These are phyloP conservation scores for Pollicipes pollicipes DNA, from an alignment of 1,140 invertebrate genomes.

Conservation along the genomic window DNA sequence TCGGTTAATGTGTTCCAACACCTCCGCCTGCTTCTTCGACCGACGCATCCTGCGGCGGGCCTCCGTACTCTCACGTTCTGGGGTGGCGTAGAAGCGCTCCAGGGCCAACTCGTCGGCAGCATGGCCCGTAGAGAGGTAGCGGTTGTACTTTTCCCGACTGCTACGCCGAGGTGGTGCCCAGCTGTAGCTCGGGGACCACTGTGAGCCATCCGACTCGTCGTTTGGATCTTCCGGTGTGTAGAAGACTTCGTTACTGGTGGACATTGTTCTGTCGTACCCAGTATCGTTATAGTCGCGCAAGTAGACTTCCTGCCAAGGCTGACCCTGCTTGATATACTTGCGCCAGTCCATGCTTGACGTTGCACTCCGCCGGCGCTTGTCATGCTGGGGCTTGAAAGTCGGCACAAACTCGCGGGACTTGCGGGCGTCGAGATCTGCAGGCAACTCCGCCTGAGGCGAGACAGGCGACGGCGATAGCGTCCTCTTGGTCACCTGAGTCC, in stretches of 20 bases:
- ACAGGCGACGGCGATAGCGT: background rate
- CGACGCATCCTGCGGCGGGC: background rate
- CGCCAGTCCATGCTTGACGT: background rate
- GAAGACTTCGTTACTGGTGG: background rate
- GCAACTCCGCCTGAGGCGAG: background rate
- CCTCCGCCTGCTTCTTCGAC: background rate
- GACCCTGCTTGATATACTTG: background rate
- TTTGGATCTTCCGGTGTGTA: background rate
- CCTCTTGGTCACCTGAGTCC: background rate
- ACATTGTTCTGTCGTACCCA: background rate
- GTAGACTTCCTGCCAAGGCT: background rate
- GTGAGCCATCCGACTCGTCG: background rate
- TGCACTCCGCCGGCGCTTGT: background rate
- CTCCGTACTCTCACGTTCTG: background rate
- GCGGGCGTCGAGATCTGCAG: background rate
- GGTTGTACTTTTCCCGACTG: background rate
- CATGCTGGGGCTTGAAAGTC: background rate
- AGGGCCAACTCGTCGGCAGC: background rate
- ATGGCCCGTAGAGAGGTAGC: background rate
- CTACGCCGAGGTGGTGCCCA: background rate
- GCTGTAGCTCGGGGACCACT: background rate
- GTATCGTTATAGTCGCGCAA: background rate
- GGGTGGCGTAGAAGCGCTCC: background rate
- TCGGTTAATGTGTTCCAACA: background rate
- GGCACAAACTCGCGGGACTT: background rate